These are phyloP conservation scores for Anoplophora glabripennis DNA, from an alignment of 1,140 invertebrate genomes.

Conservation along the genomic window DNA sequence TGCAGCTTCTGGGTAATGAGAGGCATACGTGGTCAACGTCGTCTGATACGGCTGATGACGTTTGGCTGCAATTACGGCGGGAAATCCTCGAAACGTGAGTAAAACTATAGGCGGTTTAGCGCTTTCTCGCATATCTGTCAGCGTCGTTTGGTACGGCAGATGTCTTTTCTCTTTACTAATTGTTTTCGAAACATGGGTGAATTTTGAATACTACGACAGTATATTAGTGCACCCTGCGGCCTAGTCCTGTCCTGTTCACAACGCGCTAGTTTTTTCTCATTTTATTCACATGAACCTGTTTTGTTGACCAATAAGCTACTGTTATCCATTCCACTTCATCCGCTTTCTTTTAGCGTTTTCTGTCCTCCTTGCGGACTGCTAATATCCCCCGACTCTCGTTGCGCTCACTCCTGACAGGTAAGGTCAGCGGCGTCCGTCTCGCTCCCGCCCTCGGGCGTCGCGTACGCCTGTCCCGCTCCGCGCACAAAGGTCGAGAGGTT, in stretches of 20 bases:
- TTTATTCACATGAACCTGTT: constrained; percentile 16
- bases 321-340: constrained; percentile 11
- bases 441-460: constrained; percentile 1
- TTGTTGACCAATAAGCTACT: constrained; percentile 18
- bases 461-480: constrained; percentile 1
- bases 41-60: too few species aligned
- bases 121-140: too few species aligned
- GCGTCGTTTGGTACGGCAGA: too few species aligned
- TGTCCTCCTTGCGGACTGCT: constrained; percentile 10
- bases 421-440: constrained; percentile 11
- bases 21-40: too few species aligned
- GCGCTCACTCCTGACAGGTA: constrained; percentile 14
- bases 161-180: too few species aligned
- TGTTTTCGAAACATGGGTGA: too few species aligned
- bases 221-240: too few species aligned
- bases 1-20: too few species aligned
- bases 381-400: constrained; percentile 4
- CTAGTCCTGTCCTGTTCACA: background rate
- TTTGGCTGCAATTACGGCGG: too few species aligned
- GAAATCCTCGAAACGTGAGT: too few species aligned
- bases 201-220: too few species aligned
- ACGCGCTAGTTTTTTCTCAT: constrained; percentile 13
- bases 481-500: constrained; percentile 14
- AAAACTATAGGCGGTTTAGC: too few species aligned
- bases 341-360: constrained; percentile 2